phyloP scores from a whole-genome alignment of 1,140 invertebrate genomes.

The Drosophila ercepeae region DNA sequence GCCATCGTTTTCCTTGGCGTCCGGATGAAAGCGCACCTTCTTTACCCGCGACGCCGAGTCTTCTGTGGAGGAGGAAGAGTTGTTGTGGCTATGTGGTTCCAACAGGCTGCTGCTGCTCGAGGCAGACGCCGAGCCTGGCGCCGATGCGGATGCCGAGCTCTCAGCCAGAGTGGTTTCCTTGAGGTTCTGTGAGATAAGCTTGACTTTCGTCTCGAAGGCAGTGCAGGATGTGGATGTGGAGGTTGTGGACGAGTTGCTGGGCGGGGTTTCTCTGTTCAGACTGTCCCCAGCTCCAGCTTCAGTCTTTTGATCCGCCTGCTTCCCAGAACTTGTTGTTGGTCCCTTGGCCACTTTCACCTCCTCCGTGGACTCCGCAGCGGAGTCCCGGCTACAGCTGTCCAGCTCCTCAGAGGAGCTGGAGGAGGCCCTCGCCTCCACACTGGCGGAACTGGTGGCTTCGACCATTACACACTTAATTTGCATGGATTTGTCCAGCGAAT shows the following conservation, averaged over 20 bases:
- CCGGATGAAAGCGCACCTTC: conserved; percentile 75
- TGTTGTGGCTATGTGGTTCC: conserved; percentile 20
- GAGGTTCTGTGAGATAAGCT: conserved; percentile 76
- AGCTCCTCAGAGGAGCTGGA: conserved; percentile 23
- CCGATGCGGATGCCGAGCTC: conserved; percentile 8
- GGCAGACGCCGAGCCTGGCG: conserved; percentile 23
- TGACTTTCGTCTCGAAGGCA: conserved; percentile 77
- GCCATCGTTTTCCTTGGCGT: conserved; percentile 72
- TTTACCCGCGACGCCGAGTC: conserved; percentile 51
- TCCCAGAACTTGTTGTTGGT: conserved; percentile 19
- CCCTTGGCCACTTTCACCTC: conserved; percentile 8
- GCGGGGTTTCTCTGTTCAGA: conserved; percentile 16
- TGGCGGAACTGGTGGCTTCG: conserved; percentile 45
- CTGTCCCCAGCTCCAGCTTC: conserved; percentile 31
- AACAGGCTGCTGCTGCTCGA: conserved; percentile 36
- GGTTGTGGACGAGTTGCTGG: conserved; percentile 31
- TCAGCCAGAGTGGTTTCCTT: conserved; percentile 75
- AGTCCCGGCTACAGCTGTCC: conserved; percentile 60
- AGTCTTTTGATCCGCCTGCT: conserved; percentile 42
- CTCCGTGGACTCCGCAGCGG: conserved; percentile 32
- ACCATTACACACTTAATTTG: conserved; percentile 78
- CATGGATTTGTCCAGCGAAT: conserved; percentile 79
- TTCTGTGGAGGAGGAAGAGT: conserved; percentile 32
- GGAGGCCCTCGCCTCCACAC: conserved; percentile 1
- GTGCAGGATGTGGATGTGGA: conserved; percentile 47